Conservation (phyloP, 2,888 invertebrate genomes). For the Bruchidius siliquastri region DNA sequence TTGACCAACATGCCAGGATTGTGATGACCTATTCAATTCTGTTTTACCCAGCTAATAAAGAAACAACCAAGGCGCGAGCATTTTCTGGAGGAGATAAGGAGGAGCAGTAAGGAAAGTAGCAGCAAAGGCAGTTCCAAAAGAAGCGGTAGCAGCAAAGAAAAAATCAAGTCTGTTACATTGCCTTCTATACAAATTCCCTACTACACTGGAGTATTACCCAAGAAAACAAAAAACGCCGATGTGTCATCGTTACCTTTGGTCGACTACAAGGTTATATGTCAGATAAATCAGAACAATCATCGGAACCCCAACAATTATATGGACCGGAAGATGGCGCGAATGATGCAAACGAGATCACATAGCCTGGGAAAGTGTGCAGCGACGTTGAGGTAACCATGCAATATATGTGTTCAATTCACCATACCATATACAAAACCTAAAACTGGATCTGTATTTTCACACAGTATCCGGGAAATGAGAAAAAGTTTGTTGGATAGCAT, state of each 20-base stretch:
- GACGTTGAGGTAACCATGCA: neutral
- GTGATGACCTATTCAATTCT: too few species aligned
- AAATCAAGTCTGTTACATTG: neutral
- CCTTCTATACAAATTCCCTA: constrained; percentile 21
- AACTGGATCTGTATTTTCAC: too few species aligned
- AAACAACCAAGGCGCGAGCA: constrained; percentile 17
- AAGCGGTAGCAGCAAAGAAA: neutral
- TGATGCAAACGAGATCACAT: neutral
- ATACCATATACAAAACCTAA: too few species aligned
- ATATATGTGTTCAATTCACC: too few species aligned
- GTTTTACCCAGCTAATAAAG: constrained; percentile 7
- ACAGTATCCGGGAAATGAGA: too few species aligned
- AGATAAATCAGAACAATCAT: neutral
- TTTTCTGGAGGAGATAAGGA: constrained; percentile 16
- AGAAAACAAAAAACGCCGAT: constrained; percentile 6
- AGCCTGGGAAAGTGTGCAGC: neutral
- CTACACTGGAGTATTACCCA: constrained; percentile 10
- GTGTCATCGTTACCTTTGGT: constrained; percentile 21
- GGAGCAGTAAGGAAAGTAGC: constrained; percentile 19
- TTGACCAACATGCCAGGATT: too few species aligned
- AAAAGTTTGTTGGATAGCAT: too few species aligned
- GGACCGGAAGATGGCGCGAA: neutral
- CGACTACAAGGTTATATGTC: constrained; percentile 20
- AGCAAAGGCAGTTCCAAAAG: constrained; percentile 11
- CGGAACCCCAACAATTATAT: neutral